These are phyloP conservation scores for Branchinecta lynchi DNA, from an alignment of 1,140 invertebrate genomes.

Conservation along the genomic window DNA sequence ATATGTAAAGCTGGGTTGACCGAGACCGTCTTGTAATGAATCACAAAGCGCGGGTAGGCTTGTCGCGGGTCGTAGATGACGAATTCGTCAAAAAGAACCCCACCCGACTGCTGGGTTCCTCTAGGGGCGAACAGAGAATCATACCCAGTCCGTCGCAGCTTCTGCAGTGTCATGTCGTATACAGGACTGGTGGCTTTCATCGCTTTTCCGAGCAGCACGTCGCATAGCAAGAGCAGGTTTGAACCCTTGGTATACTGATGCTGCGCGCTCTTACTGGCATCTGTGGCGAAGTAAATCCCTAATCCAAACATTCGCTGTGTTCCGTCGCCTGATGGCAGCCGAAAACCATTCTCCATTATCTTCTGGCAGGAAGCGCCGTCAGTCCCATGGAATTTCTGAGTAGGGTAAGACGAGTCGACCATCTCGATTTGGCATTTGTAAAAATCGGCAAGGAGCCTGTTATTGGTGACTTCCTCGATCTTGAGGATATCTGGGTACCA, in stretches of 20 bases:
- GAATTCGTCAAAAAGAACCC: conserved; percentile 16
- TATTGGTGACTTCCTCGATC: conserved; percentile 14
- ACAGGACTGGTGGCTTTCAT: background rate
- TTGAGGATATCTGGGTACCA: conserved; percentile 14
- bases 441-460: background rate
- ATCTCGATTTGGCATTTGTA: conserved; percentile 9
- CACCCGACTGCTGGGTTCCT: conserved; percentile 7
- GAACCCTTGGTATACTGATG: conserved; percentile 16
- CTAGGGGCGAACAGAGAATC: conserved; percentile 14
- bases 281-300: conserved; percentile 16
- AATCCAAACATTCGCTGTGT: conserved; percentile 12
- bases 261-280: conserved; percentile 18
- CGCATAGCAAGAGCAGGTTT: conserved; percentile 18
- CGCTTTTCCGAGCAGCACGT: conserved; percentile 12
- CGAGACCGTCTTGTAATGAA: conserved; percentile 10
- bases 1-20: background rate
- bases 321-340: background rate
- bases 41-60: conserved; percentile 11
- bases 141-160: background rate
- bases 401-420: conserved; percentile 11
- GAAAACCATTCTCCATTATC: conserved; percentile 15
- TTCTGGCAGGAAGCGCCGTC: conserved; percentile 10
- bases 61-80: conserved; percentile 14
- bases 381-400: conserved; percentile 15
- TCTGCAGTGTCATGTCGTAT: conserved; percentile 3